phyloP scores from a whole-genome alignment of 2,113 vertebrate species.

The Thamnaconus septentrionalis region DNA sequence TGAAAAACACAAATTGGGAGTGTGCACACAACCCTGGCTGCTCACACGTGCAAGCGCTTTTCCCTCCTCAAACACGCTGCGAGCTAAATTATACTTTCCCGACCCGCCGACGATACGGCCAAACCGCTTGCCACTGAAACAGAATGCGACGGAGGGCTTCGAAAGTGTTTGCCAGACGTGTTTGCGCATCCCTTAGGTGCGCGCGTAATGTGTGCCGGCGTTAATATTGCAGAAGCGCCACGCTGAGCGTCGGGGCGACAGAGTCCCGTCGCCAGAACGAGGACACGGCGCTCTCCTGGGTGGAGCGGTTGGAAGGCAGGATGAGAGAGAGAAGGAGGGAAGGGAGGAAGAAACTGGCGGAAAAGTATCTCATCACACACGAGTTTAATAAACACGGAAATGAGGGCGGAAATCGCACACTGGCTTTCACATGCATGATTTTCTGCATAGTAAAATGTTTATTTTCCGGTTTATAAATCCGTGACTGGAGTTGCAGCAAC shows the following conservation, averaged over 20 bases:
- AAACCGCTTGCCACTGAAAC: slow-evolving; percentile 12
- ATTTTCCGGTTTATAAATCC: too few species aligned
- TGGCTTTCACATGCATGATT: background rate
- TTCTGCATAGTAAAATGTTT: background rate
- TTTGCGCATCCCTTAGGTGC: slow-evolving; percentile 27
- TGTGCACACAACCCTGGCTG: background rate
- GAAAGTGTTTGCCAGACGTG: slow-evolving; percentile 17
- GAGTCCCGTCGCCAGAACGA: slow-evolving; percentile 49
- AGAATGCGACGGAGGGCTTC: background rate
- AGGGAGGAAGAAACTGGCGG: background rate
- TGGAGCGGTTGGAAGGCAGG: slow-evolving; percentile 3
- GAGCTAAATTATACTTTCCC: slow-evolving; percentile 48
- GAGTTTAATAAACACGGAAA: background rate
- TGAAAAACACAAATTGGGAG: background rate
- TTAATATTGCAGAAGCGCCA: slow-evolving; percentile 61
- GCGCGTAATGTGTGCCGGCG: slow-evolving; percentile 41
- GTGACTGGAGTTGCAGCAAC: too few species aligned
- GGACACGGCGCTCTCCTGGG: slow-evolving; percentile 46
- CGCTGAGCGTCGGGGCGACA: slow-evolving; percentile 38
- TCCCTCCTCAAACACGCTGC: slow-evolving; percentile 22
- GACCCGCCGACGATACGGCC: slow-evolving; percentile 40
- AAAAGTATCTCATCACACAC: background rate
- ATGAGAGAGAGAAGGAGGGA: background rate
- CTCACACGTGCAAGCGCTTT: slow-evolving; percentile 11
- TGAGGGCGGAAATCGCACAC: background rate